These are phyloP conservation scores for Tiaroga cobitis DNA, from an alignment of 2,797 vertebrate genomes.

Conservation along the genomic window DNA sequence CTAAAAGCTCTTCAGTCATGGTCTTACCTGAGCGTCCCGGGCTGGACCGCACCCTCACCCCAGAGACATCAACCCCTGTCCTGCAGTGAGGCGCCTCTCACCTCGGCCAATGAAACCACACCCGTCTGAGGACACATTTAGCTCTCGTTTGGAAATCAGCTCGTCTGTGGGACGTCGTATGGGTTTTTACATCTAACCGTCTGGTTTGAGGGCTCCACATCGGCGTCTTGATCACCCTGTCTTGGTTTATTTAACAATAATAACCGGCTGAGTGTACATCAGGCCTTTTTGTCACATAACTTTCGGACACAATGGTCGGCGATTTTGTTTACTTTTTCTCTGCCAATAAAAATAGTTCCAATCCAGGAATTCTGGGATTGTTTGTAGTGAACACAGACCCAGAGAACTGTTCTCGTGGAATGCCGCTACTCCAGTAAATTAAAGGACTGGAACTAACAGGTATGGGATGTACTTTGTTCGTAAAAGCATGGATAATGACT, in stretches of 20 bases:
- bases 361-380: neutral
- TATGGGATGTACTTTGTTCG: neutral
- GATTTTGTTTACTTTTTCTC: neutral
- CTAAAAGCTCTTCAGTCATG: neutral
- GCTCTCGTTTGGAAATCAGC: neutral
- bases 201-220: neutral
- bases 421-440: neutral
- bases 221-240: neutral
- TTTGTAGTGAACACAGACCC: neutral
- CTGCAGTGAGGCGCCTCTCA: neutral
- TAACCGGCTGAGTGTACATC: neutral
- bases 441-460: neutral
- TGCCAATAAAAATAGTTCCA: constrained; percentile 11
- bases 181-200: neutral
- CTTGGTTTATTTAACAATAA: neutral
- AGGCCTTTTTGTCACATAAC: neutral
- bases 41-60: constrained; percentile 29
- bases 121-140: constrained; percentile 34
- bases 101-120: constrained; percentile 42
- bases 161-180: neutral
- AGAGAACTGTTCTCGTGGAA: neutral
- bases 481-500: constrained; percentile 8
- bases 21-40: constrained; percentile 18
- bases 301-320: neutral
- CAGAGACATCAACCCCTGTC: neutral